Base-by-base conservation (phyloP, 2,797 vertebrate species). In the Chelidonichthys spinosus region DNA sequence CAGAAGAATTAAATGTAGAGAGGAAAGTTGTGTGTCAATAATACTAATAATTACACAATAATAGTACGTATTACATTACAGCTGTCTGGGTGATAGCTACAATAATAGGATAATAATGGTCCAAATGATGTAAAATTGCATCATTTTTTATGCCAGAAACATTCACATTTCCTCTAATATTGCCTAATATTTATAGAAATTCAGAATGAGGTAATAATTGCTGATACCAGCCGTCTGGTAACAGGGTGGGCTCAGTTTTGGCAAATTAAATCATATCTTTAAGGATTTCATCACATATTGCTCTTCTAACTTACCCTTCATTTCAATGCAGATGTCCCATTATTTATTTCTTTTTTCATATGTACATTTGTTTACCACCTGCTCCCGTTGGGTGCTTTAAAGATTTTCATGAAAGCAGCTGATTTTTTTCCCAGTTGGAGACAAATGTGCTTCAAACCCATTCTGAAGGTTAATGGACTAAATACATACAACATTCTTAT, bases 381-480 rank as follows among this genome's bases (percentile, higher is more conserved):
- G 59, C 63, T 66, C 10, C 39, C 42, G 18, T 50, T 80, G 32
- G 32, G 64, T 36, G 35, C 56, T 32, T 33, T 4, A 37, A 18
- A 47, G 42, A 56, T 61, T 83, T 25, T 76, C 43, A 76, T 58
- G 15, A 69, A 75, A 59, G 67, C 74, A 63, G 73, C 55, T 70
- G 52, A 79, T 81, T 75, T 25, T 25, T 25, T 25, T 72, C 71
- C 78, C 37, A 74, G 62, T n/a, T 36, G 75, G 66, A 85, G 68
- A 59, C 32, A 69, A 76, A 72, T 74, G 60, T 33, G 66, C 58
- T 72, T 65, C 46, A 62, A 49, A 72, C 39, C 63, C 62, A 52
- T 82, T 81, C 82, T 44, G 81, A 36, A 77, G 60, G 53, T 85
- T 81, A 86, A 85, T 85, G 81, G 80, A 71, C 63, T 33, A 17